Evolutionary conservation across 2,888 invertebrate genomes (phyloP).

Genomic region (Cataglyphis altisquamis): DNA sequence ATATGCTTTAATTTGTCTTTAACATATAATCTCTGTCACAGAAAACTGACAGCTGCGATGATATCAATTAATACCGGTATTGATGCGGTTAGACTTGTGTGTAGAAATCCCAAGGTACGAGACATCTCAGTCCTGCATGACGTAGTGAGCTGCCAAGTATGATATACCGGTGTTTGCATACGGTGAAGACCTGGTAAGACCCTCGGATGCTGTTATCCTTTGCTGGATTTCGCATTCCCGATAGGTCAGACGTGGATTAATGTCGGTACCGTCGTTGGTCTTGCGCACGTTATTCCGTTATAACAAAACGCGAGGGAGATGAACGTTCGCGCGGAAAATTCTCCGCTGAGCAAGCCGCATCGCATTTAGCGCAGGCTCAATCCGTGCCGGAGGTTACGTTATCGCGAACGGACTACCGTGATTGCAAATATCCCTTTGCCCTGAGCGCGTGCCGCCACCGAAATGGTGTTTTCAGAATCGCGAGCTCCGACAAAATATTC

Average conservation of each 20-base stretch:
- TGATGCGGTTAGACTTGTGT: neutral
- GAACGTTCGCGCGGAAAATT: constrained; percentile 39
- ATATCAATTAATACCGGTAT: constrained; percentile 7
- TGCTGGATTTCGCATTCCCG: constrained; percentile 51
- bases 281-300: constrained; percentile 22
- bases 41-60: neutral
- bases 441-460: constrained; percentile 23
- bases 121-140: constrained; percentile 45
- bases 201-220: constrained; percentile 27
- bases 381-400: constrained; percentile 46
- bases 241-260: constrained; percentile 70
- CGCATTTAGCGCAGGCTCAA: constrained; percentile 50
- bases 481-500: constrained; percentile 42
- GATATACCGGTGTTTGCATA: constrained; percentile 52
- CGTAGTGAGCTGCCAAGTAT: constrained; percentile 47
- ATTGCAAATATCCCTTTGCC: constrained; percentile 57
- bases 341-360: constrained; percentile 15
- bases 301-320: constrained; percentile 30
- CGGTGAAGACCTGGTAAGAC: constrained; percentile 45
- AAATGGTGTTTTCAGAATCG: constrained; percentile 62
- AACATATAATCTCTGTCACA: neutral
- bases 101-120: neutral
- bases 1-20: neutral
- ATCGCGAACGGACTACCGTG: constrained; percentile 58
- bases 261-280: constrained; percentile 49